Evolutionary conservation across 2,113 vertebrate genomes (phyloP).

Genomic region (Hippopotamus amphibius): DNA sequence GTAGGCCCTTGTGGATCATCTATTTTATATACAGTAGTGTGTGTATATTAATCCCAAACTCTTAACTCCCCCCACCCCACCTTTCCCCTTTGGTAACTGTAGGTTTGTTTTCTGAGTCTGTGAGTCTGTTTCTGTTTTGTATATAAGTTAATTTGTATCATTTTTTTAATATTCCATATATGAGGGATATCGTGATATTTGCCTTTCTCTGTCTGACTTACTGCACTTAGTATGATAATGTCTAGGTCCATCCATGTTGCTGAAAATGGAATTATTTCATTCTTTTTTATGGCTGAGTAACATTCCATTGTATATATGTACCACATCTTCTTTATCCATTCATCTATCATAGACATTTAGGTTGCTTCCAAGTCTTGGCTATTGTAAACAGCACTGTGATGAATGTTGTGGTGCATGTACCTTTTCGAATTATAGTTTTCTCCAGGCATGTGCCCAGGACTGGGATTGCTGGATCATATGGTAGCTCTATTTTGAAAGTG

Average conservation of each 20-base stretch:
- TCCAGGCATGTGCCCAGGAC: neutral
- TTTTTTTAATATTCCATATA: neutral
- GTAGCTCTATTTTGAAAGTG: neutral
- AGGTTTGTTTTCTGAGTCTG: neutral
- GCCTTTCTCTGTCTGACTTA: neutral
- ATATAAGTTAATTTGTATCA: neutral
- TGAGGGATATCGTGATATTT: neutral
- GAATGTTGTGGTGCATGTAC: neutral
- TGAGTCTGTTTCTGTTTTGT: neutral
- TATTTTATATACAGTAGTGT: neutral
- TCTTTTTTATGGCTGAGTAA: neutral
- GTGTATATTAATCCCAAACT: neutral
- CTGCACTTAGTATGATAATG: neutral
- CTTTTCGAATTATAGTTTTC: neutral
- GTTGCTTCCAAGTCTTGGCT: neutral
- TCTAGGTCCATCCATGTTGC: neutral
- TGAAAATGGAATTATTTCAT: neutral
- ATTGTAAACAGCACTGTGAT: neutral
- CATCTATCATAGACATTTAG: neutral
- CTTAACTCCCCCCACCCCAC: neutral
- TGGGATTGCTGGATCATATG: neutral
- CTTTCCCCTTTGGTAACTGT: neutral
- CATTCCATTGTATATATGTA: neutral
- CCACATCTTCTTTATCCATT: neutral
- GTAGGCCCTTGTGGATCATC: neutral